Percentiles rank a stretch among this genome's conserved stretches.
Conservation (phyloP, 2,888 invertebrate species). For the Dasysyrphus tricinctus region DNA sequence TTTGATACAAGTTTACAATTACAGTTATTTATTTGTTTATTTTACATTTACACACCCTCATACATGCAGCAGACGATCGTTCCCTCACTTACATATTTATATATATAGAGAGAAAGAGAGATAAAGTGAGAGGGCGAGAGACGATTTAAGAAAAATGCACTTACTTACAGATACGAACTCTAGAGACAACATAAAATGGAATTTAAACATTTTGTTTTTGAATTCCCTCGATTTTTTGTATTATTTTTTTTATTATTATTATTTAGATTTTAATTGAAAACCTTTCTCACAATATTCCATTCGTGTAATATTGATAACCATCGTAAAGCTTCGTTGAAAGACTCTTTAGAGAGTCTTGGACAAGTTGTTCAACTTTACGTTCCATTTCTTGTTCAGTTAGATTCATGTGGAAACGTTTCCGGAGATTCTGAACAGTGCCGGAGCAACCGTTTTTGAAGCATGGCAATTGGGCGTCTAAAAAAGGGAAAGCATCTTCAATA, state of each 20-base stretch:
- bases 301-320: constrained; percentile 99
- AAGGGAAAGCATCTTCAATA: constrained; percentile 25
- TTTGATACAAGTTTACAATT: constrained; percentile 18
- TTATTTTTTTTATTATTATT: constrained; percentile 4
- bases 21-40: constrained; percentile 18
- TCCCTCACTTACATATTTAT: neutral
- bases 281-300: constrained; percentile 90
- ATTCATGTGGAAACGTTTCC: constrained; percentile 96
- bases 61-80: constrained; percentile 4
- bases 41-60: constrained; percentile 28
- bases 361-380: constrained; percentile 95
- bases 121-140: neutral
- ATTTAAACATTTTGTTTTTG: constrained; percentile 30
- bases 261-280: constrained; percentile 84
- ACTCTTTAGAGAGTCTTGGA: constrained; percentile 97
- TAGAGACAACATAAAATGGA: constrained; percentile 49
- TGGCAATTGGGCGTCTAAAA: constrained; percentile 94
- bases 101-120: neutral
- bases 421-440: constrained; percentile 94
- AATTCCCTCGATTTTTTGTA: constrained; percentile 8
- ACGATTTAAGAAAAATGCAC: constrained; percentile 50
- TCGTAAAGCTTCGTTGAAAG: constrained; percentile 99
- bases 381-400: constrained; percentile 98
- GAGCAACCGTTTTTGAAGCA: constrained; percentile 96
- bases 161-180: constrained; percentile 65